Percentiles rank a stretch among this genome's conserved stretches.
phyloP scores from a whole-genome alignment of 2,113 vertebrate species.

The Petromus typicus region DNA sequence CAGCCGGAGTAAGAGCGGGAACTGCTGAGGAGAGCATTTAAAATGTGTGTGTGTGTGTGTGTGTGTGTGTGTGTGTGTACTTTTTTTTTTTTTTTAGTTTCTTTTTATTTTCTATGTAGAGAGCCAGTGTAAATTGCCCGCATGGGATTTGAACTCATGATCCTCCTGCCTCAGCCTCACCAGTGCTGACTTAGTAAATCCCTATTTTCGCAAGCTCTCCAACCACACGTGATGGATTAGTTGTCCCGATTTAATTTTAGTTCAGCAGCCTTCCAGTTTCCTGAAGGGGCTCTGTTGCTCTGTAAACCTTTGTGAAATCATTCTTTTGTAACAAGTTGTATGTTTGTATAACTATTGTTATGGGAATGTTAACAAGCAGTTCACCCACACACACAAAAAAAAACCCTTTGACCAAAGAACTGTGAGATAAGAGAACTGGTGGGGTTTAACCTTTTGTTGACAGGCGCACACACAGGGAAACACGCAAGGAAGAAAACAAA shows the following conservation, averaged over 20 bases:
- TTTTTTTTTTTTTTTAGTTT: no score
- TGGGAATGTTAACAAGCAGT: neutral
- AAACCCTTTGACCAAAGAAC: neutral
- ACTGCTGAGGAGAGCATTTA: neutral
- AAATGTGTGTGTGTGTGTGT: neutral
- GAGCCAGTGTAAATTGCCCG: neutral
- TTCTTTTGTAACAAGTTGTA: neutral
- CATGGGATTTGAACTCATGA: neutral
- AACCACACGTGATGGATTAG: neutral
- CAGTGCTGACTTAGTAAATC: neutral
- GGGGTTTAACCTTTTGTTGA: neutral
- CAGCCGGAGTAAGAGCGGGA: neutral
- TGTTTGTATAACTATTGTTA: neutral
- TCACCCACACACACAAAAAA: neutral
- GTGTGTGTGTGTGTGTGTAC: neutral
- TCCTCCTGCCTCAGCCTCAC: neutral
- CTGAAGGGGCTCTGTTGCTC: constrained; percentile 16
- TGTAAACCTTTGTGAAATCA: neutral
- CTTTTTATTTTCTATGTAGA: neutral
- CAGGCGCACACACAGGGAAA: constrained; percentile 14
- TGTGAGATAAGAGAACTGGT: neutral
- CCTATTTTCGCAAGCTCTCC: neutral
- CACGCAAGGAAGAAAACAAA: constrained; percentile 48
- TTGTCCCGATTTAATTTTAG: constrained; percentile 13
- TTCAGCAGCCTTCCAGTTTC: neutral